phyloP scores from a whole-genome alignment of 2,888 invertebrate genomes.

The Diarsia brunnea region DNA sequence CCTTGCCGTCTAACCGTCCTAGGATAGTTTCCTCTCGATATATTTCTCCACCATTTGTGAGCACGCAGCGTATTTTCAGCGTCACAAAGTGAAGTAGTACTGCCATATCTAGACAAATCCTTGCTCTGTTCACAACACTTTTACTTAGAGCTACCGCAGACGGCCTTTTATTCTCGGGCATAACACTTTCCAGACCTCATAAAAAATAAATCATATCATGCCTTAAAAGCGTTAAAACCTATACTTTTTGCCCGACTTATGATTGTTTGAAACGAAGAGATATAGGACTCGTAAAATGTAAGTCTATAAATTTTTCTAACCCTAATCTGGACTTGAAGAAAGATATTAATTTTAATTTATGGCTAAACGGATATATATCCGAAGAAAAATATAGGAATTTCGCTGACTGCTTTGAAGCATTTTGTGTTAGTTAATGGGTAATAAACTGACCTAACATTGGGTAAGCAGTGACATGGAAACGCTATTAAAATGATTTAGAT shows the following conservation, averaged over 20 bases:
- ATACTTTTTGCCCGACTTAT: constrained; percentile 34
- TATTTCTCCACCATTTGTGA: neutral
- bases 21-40: neutral
- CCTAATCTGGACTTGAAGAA: constrained; percentile 2
- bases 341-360: constrained; percentile 29
- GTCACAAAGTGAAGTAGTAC: neutral
- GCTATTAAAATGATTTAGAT: constrained; percentile 10
- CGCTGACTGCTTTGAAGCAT: neutral
- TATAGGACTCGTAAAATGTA: constrained; percentile 41
- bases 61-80: neutral
- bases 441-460: neutral
- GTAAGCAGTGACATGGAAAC: neutral
- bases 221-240: constrained; percentile 34
- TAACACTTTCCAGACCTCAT: constrained; percentile 14
- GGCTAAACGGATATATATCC: neutral
- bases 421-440: neutral
- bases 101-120: neutral
- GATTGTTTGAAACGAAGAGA: constrained; percentile 30
- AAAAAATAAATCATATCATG: constrained; percentile 27
- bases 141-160: neutral
- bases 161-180: neutral
- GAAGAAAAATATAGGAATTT: neutral
- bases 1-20: too few relatives aligned
- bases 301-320: constrained; percentile 30
- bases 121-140: neutral